Base-by-base conservation (phyloP, 2,113 vertebrate species). In the Pipra filicauda region DNA sequence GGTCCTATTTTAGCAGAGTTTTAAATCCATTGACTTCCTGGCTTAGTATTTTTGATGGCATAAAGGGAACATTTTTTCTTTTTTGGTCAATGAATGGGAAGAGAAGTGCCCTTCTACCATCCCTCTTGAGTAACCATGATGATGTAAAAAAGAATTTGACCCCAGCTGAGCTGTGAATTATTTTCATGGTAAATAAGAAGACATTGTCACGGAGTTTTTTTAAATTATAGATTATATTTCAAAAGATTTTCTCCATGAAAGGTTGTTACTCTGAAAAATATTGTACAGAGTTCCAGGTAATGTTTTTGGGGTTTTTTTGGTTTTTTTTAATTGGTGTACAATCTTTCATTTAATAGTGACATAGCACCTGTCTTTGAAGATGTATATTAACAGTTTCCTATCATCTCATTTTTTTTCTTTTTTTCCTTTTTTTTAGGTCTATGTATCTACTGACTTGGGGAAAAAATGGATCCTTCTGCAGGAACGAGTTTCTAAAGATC, bases 381-480 rank as follows among this genome's bases (percentile, higher is more conserved):
- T 46, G 11, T 54, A 43, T 4, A 57, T 62, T 44, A 75, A 24
- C 26, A 35, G 26, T 75, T 74, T 80, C 52, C 64, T 74, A 6
- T 49, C 0, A 15, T 51, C 31, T 71, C 22, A 26, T 39, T 61
- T 75, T 62, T 62, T 82, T 19, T 52, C 12, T 16, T 74, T 76
- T 79, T 79, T 49, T 11, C 28, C 35, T 75, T 13, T 70, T 81
- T 93, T 77, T 3, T 95, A 99, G 99, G 98, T 99, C 26, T 99
- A 98, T 43, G 98, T 98, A 30, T 99, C 99, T 0, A 89, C 95
- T 19, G 99, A 99, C 96, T 94, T 99, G 97, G 99, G 99, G 15
- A 98, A 97, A 92, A 99, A 98, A 96, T 99, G 99, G 99, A 98
- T 95, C 6, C 97, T 99, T 49, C 97, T 99, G n/a, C 99, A 99